Percentiles rank a stretch among this genome's conserved stretches.
Conservation (phyloP, 2,797 vertebrate genomes). For the Cossypha heuglini region DNA sequence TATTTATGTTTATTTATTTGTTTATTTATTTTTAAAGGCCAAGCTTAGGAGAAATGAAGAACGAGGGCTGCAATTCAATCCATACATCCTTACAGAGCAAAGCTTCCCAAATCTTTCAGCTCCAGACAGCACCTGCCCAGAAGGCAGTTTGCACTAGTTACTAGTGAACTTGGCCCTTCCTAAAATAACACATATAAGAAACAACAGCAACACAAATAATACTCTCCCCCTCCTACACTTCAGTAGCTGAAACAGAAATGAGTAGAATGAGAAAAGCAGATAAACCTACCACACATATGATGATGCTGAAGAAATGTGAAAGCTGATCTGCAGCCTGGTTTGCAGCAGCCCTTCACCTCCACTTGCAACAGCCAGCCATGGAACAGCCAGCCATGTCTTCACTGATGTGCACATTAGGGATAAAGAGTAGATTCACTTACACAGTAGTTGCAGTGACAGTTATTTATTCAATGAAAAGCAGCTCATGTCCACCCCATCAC, state of each 20-base stretch:
- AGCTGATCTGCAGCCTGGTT: neutral
- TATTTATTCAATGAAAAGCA: slow-evolving; percentile 18
- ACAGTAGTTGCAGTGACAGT: neutral
- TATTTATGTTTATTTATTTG: neutral
- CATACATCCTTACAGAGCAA: neutral
- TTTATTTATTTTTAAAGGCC: neutral
- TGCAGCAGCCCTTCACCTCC: neutral
- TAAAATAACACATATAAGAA: neutral
- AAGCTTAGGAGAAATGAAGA: neutral
- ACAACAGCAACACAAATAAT: neutral
- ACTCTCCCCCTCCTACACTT: neutral
- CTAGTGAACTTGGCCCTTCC: neutral
- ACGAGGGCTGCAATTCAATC: neutral
- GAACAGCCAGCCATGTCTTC: neutral
- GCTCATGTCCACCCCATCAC: neutral
- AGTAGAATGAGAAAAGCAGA: neutral
- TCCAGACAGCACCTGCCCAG: neutral
- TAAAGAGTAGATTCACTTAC: neutral
- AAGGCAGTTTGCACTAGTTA: neutral
- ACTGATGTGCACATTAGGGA: neutral
- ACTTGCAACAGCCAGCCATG: neutral
- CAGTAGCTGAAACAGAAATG: neutral
- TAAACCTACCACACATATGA: neutral
- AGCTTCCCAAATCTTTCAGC: neutral
- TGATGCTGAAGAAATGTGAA: accelerated